Conservation (phyloP, 2,113 vertebrate genomes). For the Tachysurus fulvidraco region DNA sequence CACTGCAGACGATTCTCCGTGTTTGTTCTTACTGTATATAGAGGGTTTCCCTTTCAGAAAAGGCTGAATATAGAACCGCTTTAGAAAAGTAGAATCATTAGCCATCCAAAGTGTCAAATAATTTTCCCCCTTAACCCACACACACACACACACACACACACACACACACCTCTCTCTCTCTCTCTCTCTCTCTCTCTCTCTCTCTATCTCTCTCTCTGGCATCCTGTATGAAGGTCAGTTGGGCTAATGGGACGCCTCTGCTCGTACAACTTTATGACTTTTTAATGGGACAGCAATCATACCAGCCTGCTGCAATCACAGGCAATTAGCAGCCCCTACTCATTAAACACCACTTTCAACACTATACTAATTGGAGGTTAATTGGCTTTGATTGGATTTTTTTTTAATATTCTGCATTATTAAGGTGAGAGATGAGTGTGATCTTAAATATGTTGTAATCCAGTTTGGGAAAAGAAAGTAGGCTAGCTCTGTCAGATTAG, state of each 20-base stretch:
- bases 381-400: slow-evolving; percentile 76
- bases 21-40: not conserved
- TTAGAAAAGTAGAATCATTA: not conserved
- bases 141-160: not conserved
- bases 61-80: not conserved
- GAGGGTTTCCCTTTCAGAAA: not conserved
- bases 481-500: slow-evolving; percentile 27
- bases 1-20: not conserved
- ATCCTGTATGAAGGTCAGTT: slow-evolving; percentile 55
- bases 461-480: slow-evolving; percentile 42
- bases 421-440: slow-evolving; percentile 49
- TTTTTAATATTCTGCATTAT: slow-evolving; percentile 57
- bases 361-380: slow-evolving; percentile 76
- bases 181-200: not conserved
- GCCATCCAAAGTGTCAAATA: not conserved
- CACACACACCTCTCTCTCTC: not conserved
- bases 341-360: slow-evolving; percentile 59
- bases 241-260: slow-evolving; percentile 63
- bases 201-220: slow-evolving; percentile 1
- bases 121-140: not conserved
- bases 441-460: slow-evolving; percentile 53
- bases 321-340: slow-evolving; percentile 57
- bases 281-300: slow-evolving; percentile 78
- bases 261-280: slow-evolving; percentile 79
- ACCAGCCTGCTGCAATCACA: slow-evolving; percentile 63